A percentile compares a stretch with the other conserved stretches of the same genome.
These are phyloP conservation scores for Chloroclysta siterata DNA, from an alignment of 2,888 invertebrate genomes.

Conservation along the genomic window DNA sequence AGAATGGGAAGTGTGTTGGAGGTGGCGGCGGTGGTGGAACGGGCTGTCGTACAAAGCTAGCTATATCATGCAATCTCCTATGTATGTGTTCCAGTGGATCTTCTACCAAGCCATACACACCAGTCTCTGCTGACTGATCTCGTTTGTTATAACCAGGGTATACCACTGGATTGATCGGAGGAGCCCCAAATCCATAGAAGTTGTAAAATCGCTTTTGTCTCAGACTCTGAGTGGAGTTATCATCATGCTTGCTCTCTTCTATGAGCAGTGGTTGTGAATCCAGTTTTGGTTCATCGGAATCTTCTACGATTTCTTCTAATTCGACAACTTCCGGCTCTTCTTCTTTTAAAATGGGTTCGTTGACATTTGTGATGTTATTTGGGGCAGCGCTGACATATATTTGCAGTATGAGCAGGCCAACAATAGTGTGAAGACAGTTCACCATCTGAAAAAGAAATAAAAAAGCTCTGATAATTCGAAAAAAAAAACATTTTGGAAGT, in stretches of 20 bases:
- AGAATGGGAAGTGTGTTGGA: slow-evolving; percentile 54
- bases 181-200: slow-evolving; percentile 52
- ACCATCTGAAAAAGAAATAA: slow-evolving; percentile 68
- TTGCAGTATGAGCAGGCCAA: slow-evolving; percentile 57
- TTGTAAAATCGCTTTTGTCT: slow-evolving; percentile 64
- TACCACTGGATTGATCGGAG: slow-evolving; percentile 51
- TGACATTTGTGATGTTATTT: slow-evolving; percentile 44
- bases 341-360: slow-evolving; percentile 24
- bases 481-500: background rate
- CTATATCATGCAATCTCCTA: slow-evolving; percentile 57
- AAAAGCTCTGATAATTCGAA: background rate
- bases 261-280: slow-evolving; percentile 43
- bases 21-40: slow-evolving; percentile 44
- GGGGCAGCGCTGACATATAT: slow-evolving; percentile 60
- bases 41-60: slow-evolving; percentile 51
- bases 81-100: slow-evolving; percentile 59
- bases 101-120: slow-evolving; percentile 47
- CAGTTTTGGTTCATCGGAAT: slow-evolving; percentile 43
- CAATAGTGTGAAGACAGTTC: slow-evolving; percentile 45
- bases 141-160: slow-evolving; percentile 50
- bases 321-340: slow-evolving; percentile 1
- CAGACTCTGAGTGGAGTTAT: slow-evolving; percentile 45
- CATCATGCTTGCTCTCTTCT: slow-evolving; percentile 44
- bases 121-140: slow-evolving; percentile 48
- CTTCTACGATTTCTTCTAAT: slow-evolving; percentile 8